Evolutionary conservation across 2,113 vertebrate species (phyloP).

Genomic region (Cercopithecus mona): DNA sequence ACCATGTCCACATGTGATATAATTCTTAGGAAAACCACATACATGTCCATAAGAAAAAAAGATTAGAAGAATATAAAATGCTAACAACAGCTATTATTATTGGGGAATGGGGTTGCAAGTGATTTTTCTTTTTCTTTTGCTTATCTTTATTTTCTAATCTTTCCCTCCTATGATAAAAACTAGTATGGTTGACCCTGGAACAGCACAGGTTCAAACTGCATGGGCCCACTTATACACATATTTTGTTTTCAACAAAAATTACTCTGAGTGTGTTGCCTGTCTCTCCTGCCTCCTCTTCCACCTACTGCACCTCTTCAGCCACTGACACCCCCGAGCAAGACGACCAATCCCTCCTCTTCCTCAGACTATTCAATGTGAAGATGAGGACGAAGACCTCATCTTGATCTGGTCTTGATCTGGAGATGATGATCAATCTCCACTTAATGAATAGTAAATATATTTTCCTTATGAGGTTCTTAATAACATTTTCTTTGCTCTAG

Average conservation of each 20-base stretch:
- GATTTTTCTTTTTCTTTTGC: background rate
- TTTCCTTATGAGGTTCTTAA: too few species aligned
- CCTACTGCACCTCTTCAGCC: background rate
- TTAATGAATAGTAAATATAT: background rate
- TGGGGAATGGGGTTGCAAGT: background rate
- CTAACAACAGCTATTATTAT: background rate
- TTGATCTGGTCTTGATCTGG: too few species aligned
- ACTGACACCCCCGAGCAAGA: background rate
- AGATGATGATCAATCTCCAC: background rate
- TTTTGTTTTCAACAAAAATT: background rate
- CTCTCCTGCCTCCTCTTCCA: background rate
- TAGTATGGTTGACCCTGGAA: background rate
- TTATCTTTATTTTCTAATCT: constrained; percentile 10
- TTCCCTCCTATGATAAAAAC: background rate
- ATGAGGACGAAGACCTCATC: background rate
- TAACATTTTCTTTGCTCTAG: background rate
- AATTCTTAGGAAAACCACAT: background rate
- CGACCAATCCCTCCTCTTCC: background rate
- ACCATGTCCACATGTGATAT: background rate
- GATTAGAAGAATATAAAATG: background rate
- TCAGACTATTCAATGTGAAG: background rate
- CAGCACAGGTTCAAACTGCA: background rate
- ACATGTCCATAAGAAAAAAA: background rate
- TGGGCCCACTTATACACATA: background rate
- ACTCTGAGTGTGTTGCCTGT: background rate